Percentiles rank a stretch among this genome's conserved stretches.
These are phyloP conservation scores for Cantharis flavilabris DNA, from an alignment of 2,888 invertebrate species.

Conservation along the genomic window DNA sequence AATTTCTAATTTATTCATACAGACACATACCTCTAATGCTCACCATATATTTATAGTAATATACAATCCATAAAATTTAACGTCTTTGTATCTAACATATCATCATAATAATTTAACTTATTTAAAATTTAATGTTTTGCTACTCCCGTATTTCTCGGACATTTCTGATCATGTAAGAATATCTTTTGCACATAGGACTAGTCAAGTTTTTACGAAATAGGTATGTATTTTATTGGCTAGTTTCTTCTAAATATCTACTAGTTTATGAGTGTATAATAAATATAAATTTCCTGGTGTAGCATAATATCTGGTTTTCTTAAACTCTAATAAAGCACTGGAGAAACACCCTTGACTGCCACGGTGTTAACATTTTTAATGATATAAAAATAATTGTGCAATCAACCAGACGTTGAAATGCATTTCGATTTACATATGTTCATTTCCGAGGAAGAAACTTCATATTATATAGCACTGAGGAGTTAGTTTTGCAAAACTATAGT, in stretches of 20 bases:
- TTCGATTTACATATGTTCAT: constrained; percentile 18
- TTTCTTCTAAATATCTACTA: neutral
- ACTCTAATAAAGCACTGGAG: neutral
- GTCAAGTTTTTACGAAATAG: neutral
- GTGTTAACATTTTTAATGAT: neutral
- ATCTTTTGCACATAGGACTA: neutral
- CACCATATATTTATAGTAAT: constrained; percentile 20
- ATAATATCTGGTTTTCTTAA: neutral
- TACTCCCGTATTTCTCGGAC: constrained; percentile 11
- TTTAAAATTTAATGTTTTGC: constrained; percentile 11
- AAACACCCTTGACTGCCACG: neutral
- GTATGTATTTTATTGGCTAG: neutral
- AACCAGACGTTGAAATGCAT: neutral
- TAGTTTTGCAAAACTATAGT: constrained; percentile 18
- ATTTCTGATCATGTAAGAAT: neutral
- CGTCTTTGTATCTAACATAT: constrained; percentile 17
- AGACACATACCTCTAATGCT: constrained; percentile 8
- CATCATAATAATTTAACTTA: constrained; percentile 15
- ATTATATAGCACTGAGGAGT: neutral
- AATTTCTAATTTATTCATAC: constrained; percentile 25
- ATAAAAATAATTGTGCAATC: neutral
- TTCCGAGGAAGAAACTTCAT: constrained; percentile 13
- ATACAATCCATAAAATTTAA: constrained; percentile 16
- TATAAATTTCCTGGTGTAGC: neutral
- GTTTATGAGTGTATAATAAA: neutral